These are phyloP conservation scores for Sarcoramphus papa DNA, from an alignment of 2,797 vertebrate species.

Conservation along the genomic window DNA sequence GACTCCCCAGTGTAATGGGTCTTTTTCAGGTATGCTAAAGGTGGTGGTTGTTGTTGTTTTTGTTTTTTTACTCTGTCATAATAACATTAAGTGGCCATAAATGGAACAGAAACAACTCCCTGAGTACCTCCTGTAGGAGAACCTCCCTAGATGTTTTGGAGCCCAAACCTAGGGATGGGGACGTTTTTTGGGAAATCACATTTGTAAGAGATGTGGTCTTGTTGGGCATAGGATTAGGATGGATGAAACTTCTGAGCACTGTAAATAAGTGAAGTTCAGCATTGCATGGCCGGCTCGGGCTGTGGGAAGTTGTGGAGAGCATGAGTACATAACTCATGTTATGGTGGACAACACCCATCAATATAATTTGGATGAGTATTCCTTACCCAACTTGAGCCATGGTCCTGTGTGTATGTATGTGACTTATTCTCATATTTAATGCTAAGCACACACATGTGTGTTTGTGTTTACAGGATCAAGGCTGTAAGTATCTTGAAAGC, in stretches of 20 bases:
- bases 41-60: not conserved
- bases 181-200: not conserved
- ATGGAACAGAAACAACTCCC: not conserved
- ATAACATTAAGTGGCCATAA: not conserved
- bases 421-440: not conserved
- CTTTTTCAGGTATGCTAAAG: not conserved
- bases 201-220: not conserved
- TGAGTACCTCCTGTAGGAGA: not conserved
- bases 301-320: not conserved
- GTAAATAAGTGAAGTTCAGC: not conserved
- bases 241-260: not conserved
- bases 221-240: not conserved
- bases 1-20: not conserved
- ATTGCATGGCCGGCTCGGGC: not conserved
- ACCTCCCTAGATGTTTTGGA: not conserved
- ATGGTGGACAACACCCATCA: not conserved
- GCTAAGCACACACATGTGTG: not conserved
- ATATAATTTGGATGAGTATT: not conserved
- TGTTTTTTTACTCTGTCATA: not conserved
- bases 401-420: not conserved
- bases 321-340: not conserved
- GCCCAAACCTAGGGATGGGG: not conserved
- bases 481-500: not conserved
- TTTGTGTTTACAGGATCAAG: not conserved
- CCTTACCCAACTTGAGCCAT: rapidly evolving